Percentiles rank a stretch among this genome's conserved stretches.
phyloP scores from a whole-genome alignment of 2,113 vertebrate genomes.

The Emydocephalus ijimae region DNA sequence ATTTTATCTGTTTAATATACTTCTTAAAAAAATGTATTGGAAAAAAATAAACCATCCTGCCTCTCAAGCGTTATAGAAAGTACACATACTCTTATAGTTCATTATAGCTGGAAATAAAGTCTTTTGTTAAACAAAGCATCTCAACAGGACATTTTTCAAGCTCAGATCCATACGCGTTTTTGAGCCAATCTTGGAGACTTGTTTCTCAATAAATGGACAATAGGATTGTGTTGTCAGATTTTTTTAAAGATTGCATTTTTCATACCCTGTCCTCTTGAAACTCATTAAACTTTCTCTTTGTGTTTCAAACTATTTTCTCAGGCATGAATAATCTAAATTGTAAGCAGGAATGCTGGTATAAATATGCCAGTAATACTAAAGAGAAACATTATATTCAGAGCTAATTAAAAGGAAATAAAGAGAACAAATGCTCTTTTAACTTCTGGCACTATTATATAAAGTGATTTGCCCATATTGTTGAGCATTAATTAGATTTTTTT shows the following conservation, averaged over 20 bases:
- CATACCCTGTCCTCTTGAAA: conserved; percentile 52
- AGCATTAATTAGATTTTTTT: conserved; percentile 25
- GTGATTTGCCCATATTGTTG: conserved; percentile 26
- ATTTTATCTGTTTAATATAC: neutral
- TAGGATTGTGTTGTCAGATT: neutral
- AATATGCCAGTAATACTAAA: conserved; percentile 58
- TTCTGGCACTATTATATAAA: conserved; percentile 13
- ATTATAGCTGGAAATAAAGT: neutral
- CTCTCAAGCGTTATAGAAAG: neutral
- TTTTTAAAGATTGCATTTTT: conserved; percentile 41
- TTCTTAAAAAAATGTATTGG: neutral
- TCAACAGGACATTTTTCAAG: neutral
- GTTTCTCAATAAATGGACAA: neutral
- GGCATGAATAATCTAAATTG: conserved; percentile 65
- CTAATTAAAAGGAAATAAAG: conserved; percentile 50
- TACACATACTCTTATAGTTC: neutral
- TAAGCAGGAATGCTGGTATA: conserved; percentile 64
- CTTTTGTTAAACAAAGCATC: neutral
- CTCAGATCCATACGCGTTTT: neutral
- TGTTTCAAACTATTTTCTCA: conserved; percentile 53
- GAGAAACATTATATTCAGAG: conserved; percentile 46
- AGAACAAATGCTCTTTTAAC: conserved; percentile 29
- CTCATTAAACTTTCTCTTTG: conserved; percentile 64
- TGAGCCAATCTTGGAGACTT: neutral
- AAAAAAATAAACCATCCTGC: neutral